These are phyloP conservation scores for Sympetrum striolatum DNA, from an alignment of 2,888 invertebrate genomes.

Conservation along the genomic window DNA sequence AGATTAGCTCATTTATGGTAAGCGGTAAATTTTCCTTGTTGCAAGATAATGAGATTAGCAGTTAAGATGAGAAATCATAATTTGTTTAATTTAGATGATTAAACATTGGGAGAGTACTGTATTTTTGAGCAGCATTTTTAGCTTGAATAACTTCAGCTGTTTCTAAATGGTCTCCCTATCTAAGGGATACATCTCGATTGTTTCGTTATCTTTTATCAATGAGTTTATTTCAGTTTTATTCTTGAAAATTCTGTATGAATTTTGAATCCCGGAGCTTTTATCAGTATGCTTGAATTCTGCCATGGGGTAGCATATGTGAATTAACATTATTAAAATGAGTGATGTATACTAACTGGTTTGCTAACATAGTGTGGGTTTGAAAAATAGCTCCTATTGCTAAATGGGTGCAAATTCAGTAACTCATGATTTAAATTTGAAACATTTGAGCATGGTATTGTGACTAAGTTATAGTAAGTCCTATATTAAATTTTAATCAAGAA, in stretches of 20 bases:
- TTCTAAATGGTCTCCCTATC: too few relatives aligned
- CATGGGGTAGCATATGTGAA: background rate
- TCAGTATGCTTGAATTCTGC: background rate
- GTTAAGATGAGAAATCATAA: too few relatives aligned
- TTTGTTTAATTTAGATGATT: too few relatives aligned
- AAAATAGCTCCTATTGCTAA: background rate
- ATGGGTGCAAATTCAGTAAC: background rate
- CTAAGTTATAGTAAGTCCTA: background rate
- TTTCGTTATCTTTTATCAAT: too few relatives aligned
- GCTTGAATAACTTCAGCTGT: too few relatives aligned
- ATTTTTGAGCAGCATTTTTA: too few relatives aligned
- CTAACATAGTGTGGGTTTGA: background rate
- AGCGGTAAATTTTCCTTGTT: too few relatives aligned
- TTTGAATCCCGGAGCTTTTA: background rate
- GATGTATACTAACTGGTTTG: background rate
- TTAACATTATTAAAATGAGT: background rate
- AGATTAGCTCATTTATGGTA: too few relatives aligned
- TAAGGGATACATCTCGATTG: too few relatives aligned
- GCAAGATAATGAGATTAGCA: too few relatives aligned
- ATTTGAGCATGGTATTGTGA: background rate
- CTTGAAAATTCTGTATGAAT: background rate
- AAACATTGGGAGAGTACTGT: too few relatives aligned
- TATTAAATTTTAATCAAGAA: background rate
- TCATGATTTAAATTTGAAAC: background rate
- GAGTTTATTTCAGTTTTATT: background rate